Base-by-base conservation (phyloP, 53 echinoderm and acorn worm species). In the Echinarachnius parma region DNA sequence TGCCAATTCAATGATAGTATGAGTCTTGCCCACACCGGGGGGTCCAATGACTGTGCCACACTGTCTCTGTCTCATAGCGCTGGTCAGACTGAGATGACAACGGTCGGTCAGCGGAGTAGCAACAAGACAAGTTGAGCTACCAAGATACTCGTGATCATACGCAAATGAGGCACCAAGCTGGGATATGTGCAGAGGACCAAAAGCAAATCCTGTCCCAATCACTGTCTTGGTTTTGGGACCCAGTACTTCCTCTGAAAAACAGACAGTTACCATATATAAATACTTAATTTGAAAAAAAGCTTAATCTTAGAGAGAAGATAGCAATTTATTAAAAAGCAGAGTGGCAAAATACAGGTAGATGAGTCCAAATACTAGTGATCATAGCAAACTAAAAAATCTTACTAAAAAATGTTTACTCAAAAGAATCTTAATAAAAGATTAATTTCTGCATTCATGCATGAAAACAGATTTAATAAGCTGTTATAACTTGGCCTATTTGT, bases 121-220 rank as follows among this genome's bases (percentile, higher is more conserved):
- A 34, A 88, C 91, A 33, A 88, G 53, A 33, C 91, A 71, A 1
- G 76, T 28, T 13, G 58, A 62, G 16, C 82, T 91, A 10, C 91
- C 98, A 10, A 82, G 71, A 49, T 96, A 96, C 61, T 96, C 98
- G 62, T 92, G 88, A 20, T 83, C 91, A 27, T 96, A 96, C n/a
- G 82, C 63, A 82, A 91, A 96, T 27, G 85, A 82, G 39, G 88
- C 69, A 13, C 76, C 85, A 35, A 96, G 66, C 80, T 96, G 91
- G 42, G 64, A 64, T 52, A 96, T 66, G 23, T 52, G 57, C 37
- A 87, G 83, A 20, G 89, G 84, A 1, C 88, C 88, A 48, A 92
- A 88, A 16, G 83, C 57, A 47, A 34, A 78, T 15, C 85, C 82
- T 29, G 82, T 78, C 18, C 61, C 77, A 10, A 61, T 30, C 3